phyloP scores from a whole-genome alignment of 2,113 vertebrate species.

The Ellobius talpinus region DNA sequence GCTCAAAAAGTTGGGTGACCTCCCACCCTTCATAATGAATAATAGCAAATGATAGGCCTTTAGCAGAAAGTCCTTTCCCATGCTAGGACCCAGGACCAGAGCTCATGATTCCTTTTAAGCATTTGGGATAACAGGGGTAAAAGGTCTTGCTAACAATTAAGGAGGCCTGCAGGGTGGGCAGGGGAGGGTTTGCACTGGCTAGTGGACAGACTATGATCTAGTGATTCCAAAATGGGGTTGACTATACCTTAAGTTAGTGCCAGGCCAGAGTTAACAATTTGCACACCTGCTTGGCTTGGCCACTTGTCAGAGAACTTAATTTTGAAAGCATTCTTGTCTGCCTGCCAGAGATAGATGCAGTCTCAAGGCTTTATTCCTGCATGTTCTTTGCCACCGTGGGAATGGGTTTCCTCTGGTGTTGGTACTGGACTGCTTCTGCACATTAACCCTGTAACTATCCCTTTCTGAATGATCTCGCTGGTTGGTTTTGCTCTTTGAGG shows the following conservation, averaged over 20 bases:
- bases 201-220: not conserved
- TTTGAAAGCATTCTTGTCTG: not conserved
- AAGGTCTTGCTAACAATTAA: not conserved
- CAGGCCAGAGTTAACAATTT: constrained; percentile 76
- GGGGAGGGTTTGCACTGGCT: not conserved
- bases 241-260: not conserved
- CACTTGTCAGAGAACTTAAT: constrained; percentile 61
- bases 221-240: not conserved
- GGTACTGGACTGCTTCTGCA: not conserved
- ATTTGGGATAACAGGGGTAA: not conserved
- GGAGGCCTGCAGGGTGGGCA: not conserved
- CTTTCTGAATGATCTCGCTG: constrained; percentile 31
- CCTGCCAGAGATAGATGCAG: not conserved
- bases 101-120: not conserved
- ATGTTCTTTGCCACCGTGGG: constrained; percentile 28
- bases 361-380: constrained; percentile 58
- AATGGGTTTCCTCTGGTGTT: constrained; percentile 1
- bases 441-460: not conserved
- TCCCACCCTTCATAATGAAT: not conserved
- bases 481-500: constrained; percentile 34
- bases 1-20: not conserved
- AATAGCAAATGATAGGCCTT: not conserved
- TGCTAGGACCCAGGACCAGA: not conserved
- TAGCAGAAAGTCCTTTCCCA: not conserved
- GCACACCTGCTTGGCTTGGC: constrained; percentile 81